Evolutionary conservation across 2,888 invertebrate species (phyloP), one percentile per base, ranked within the genome.

Genomic region (Falcaria lacertinaria): DNA sequence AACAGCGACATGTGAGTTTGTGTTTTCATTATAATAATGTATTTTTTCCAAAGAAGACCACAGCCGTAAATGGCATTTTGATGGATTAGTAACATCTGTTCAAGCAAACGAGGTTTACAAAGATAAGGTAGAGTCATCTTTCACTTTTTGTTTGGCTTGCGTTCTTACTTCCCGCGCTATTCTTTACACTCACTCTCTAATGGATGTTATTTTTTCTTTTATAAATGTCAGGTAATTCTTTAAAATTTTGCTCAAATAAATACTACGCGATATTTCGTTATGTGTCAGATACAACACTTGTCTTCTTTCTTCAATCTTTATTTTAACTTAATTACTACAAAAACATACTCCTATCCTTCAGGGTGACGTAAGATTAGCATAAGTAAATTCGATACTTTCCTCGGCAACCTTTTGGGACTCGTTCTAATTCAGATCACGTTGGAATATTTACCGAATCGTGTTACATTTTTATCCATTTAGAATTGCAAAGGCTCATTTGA

Each of bases 321-420:
- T 71, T 66, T 63, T 68, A 72, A 74, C 64, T 74, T 70, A 69
- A 73, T 76, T 74, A 75, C 64, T 63, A 58, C 47, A 53, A 60
- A 69, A 78, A 74, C 66, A 69, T 71, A 66, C 60, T 74, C 64
- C 70, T 59, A 65, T 80, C 82, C 80, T 75, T n/a, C 45, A 40
- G 80, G 75, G 83, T 80, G 74, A 75, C 73, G 71, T 80, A 59
- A 70, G 68, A 84, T 84, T 84, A 80, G 71, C 83, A 82, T 84
- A 83, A 82, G 73, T 69, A 82, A 83, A 82, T 82, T 80, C 73
- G 72, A 80, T 76, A 76, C 73, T 72, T 73, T 67, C 59, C 45
- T 57, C 54, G 45, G 67, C 70, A 72, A 63, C 67, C 74, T 67
- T 66, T 65, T 51, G 71, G 73, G 71, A 58, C 61, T 62, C 64